Evolutionary conservation across 2,888 invertebrate genomes (phyloP), one percentile per base, ranked within the genome.

Genomic region (Galerucella pusilla): DNA sequence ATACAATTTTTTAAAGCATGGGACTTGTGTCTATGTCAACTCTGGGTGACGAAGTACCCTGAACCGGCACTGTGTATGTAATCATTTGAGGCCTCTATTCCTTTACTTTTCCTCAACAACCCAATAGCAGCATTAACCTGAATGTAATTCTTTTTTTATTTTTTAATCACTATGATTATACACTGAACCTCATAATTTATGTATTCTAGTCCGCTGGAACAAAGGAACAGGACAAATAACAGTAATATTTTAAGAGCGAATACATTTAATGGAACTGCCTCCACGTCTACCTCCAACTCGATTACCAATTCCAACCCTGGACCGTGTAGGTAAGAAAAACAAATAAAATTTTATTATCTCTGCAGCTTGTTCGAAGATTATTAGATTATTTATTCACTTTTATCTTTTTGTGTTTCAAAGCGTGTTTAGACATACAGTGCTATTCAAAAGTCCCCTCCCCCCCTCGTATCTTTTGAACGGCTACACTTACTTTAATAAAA

Each of bases 191-290:
- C 2, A 63, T 65, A 16, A 65, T 45, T 59, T 54, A 72, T 75
- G 75, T 78, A 73, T 86, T 88, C 75, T 88, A 92, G 92, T 82
- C 91, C 91, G 82, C 88, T 91, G 87, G 92, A 92, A 84, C 91
- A 90, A 84, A 89, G 91, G 80, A 91, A 91, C 81, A 89, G 91
- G 83, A 90, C 90, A 79, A 89, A 90, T 71, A 86, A 87, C 78
- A 88, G 88, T 75, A 88, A 89, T 76, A 88, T 89, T 80, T 85
- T 89, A 88, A 85, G 81, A 76, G 81, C 78, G 9, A 80, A 78
- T 69, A 77, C 77, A 45, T 84, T 83, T 74, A 83, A 83, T 75
- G 81, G 81, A 25, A 80, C 78, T 67, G 77, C 82, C 60, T 75
- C 82, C 46, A 77, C 86, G 78, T 78, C 83, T 49, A 79, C 84